Evolutionary conservation across 1,140 invertebrate species (phyloP), one percentile per base, ranked within the genome.

Genomic region (Magallana gigas): DNA sequence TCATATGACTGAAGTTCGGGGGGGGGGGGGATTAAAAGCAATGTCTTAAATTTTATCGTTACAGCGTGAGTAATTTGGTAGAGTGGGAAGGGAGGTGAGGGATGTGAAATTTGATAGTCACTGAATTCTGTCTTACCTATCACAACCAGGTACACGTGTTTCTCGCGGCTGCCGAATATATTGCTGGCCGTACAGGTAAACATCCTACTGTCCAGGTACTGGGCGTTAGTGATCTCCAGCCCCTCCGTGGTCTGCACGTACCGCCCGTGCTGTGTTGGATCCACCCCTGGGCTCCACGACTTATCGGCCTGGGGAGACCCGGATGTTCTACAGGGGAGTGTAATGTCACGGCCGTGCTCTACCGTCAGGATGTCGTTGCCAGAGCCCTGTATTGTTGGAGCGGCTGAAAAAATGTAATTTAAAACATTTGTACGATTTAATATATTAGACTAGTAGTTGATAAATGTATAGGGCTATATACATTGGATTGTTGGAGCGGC

Each of bases 201-300:
- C 16, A 76, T 88, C 14, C 58, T 11, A 7, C 59, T 83, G 58
- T 88, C 87, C 1, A 59, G 57, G 68, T 60, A 85, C 29, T 85
- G 83, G 1, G 87, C 60, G 6, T 48, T 58, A 18, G 16, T 82
- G 29, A 88, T 68, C 7, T 82, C 16, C 14, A 88, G 12, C 6
- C 87, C 87, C 14, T 88, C 84, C 11, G 58, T 16, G 8, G 87
- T 83, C 23, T 88, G 68, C 3, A 85, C 64, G 48, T 88, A 88
- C 16, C 87, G 83, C 1, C 87, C 87, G 8, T 62, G 76, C 9
- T 64, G 59, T 29, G 23, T 82, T 1, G 87, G 87, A 88, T 88
- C 87, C 7, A 85, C 62, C 8, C 71, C 68, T 8, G 87, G 87
- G 48, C 18, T 56, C 87, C 87, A 88, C 7, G 16, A 8, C 16